phyloP scores from a whole-genome alignment of 2,113 vertebrate species.

The Dicrurus megarhynchus region DNA sequence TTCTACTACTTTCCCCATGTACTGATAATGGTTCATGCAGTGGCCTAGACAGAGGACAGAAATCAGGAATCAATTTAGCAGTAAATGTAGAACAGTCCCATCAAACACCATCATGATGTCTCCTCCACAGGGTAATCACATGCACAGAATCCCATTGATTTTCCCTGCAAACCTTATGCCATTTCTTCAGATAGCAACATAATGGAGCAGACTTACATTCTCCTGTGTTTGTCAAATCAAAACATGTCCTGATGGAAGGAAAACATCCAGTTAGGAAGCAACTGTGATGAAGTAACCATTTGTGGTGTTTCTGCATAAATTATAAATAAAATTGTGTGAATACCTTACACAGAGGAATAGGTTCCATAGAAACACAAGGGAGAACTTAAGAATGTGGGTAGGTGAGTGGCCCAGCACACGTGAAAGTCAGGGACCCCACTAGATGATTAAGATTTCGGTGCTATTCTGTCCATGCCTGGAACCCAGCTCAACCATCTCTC shows the following conservation, averaged over 20 bases:
- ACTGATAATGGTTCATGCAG: background rate
- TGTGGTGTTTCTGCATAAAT: background rate
- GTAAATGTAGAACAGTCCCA: background rate
- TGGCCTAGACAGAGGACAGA: background rate
- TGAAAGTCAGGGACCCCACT: background rate
- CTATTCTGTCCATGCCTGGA: background rate
- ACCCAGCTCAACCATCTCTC: background rate
- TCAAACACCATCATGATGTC: background rate
- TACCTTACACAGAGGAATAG: background rate
- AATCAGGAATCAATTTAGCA: background rate
- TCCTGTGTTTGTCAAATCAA: background rate
- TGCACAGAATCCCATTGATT: background rate
- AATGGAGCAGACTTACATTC: background rate
- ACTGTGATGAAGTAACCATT: background rate
- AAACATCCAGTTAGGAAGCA: background rate
- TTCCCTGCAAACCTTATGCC: background rate
- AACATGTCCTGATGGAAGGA: background rate
- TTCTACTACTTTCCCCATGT: background rate
- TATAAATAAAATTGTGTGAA: background rate
- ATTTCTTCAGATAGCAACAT: background rate
- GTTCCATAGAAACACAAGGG: background rate
- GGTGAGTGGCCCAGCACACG: background rate
- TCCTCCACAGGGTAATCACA: background rate
- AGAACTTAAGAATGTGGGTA: background rate
- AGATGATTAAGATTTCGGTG: background rate